These are phyloP conservation scores for Drosophila ercepeae DNA, from an alignment of 1,140 invertebrate genomes.

Conservation along the genomic window DNA sequence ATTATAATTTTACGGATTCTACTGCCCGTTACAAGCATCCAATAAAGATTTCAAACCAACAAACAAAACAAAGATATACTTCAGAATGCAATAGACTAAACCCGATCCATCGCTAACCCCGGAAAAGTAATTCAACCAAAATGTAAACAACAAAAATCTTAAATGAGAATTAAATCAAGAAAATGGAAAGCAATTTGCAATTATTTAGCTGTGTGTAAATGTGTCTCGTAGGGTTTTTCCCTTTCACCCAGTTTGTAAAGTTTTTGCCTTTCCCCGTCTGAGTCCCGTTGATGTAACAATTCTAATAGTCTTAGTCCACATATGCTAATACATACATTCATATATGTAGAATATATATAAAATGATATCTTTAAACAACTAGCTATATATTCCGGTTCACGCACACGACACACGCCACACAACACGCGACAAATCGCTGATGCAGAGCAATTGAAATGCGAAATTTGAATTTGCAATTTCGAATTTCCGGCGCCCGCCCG, in stretches of 20 bases:
- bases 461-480: constrained; percentile 5
- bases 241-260: constrained; percentile 54
- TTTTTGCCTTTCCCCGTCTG: constrained; percentile 18
- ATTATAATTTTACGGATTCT: constrained; percentile 83
- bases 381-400: constrained; percentile 77
- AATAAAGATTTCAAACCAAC: constrained; percentile 82
- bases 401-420: constrained; percentile 41
- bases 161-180: constrained; percentile 20
- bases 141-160: constrained; percentile 18
- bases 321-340: constrained; percentile 71
- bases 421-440: constrained; percentile 2
- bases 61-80: constrained; percentile 4
- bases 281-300: constrained; percentile 57
- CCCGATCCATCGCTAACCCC: constrained; percentile 5
- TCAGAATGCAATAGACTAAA: constrained; percentile 12
- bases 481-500: constrained; percentile 9
- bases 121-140: constrained; percentile 17
- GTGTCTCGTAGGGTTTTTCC: constrained; percentile 57
- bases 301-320: constrained; percentile 69
- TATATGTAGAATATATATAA: constrained; percentile 69
- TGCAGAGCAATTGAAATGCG: constrained; percentile 7
- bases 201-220: constrained; percentile 61
- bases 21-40: constrained; percentile 83
- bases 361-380: constrained; percentile 68
- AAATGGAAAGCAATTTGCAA: constrained; percentile 4